Conservation (phyloP, 2,113 vertebrate species). For the Phalacrocorax pelagicus region DNA sequence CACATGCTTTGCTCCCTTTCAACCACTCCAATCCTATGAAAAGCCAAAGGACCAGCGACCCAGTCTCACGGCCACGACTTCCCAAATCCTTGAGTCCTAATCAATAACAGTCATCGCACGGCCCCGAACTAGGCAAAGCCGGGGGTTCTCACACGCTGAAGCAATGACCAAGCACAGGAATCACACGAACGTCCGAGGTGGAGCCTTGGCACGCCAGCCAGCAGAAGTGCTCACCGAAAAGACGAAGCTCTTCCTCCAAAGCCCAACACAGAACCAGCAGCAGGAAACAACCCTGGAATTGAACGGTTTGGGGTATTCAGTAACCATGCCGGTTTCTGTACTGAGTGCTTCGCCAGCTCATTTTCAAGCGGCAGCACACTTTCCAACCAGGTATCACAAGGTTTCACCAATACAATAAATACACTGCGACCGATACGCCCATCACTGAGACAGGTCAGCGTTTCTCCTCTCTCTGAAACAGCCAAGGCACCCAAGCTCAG, state of each 20-base stretch:
- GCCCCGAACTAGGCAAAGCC: rapidly evolving
- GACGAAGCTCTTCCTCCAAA: neutral
- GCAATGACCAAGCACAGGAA: neutral
- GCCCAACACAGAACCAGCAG: rapidly evolving
- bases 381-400: neutral
- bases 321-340: rapidly evolving
- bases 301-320: neutral
- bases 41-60: neutral
- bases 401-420: neutral
- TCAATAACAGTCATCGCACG: rapidly evolving
- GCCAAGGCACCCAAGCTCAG: neutral
- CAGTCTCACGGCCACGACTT: rapidly evolving
- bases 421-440: neutral
- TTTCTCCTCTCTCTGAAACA: neutral
- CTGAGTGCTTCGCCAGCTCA: neutral
- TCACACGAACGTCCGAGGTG: rapidly evolving
- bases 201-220: neutral
- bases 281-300: neutral
- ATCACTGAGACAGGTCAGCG: neutral
- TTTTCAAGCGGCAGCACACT: neutral
- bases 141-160: neutral
- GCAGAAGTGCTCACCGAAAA: neutral
- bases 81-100: neutral
- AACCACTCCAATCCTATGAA: rapidly evolving
- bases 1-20: rapidly evolving